Evolutionary conservation across 1,140 invertebrate species (phyloP).

Genomic region (Melanaphis sacchari): DNA sequence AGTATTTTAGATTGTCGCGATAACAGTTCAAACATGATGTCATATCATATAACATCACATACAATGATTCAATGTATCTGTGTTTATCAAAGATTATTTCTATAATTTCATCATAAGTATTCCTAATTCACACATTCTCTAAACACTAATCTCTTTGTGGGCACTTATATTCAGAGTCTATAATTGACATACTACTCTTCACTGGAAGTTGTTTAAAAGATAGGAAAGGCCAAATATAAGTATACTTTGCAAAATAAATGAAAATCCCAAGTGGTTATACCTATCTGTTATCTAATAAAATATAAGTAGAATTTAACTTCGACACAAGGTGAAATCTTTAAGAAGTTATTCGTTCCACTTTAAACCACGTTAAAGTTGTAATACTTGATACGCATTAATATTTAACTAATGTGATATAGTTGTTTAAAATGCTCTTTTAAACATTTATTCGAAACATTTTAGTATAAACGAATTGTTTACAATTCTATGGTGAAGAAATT

Average conservation of each 20-base stretch:
- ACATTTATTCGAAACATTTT: neutral
- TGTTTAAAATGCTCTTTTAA: neutral
- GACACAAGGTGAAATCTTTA: neutral
- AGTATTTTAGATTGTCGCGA: neutral
- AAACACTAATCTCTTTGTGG: neutral
- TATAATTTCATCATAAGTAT: neutral
- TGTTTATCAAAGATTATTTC: neutral
- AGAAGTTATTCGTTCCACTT: neutral
- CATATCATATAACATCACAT: neutral
- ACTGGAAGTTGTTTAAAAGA: neutral
- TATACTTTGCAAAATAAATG: neutral
- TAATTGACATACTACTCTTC: neutral
- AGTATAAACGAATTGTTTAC: neutral
- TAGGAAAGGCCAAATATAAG: neutral
- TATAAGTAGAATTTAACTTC: neutral
- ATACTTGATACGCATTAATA: neutral
- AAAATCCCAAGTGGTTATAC: neutral
- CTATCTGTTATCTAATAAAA: slow-evolving; percentile 14
- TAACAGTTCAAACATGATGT: neutral
- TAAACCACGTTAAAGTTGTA: neutral
- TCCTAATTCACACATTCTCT: neutral
- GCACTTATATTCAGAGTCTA: neutral
- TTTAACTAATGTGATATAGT: neutral
- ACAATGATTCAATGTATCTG: neutral
- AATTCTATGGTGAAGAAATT: neutral